Evolutionary conservation across 2,888 invertebrate genomes (phyloP), one percentile per base, ranked within the genome.

Genomic region (Poecilobothrus nobilitatus): DNA sequence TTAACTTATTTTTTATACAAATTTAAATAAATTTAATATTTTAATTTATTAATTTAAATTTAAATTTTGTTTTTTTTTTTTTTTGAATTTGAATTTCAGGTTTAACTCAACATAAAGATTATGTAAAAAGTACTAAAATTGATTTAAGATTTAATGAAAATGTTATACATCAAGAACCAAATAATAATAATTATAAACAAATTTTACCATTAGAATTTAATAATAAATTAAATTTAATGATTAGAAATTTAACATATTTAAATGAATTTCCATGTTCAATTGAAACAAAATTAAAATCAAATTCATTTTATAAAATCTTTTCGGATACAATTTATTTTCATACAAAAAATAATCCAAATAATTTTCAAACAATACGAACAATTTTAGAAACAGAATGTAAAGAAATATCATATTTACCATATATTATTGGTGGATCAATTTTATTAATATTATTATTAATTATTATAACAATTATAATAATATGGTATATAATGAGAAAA

Each of bases 361-460:
- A 66, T 65, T 71, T 67, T 34, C 12, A 74, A 73, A 74, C 75
- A 18, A 73, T 81, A 72, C 76, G 76, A 22, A 75, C 77, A 72
- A 74, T 80, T 18, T 76, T 80, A 34, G 74, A 71, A 37, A 72
- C 73, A 7, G 76, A 78, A 69, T 82, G 82, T 70, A 74, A 75
- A 22, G 71, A 72, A 37, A 70, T 70, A 65, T 79, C 78, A 34
- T 77, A 78, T 73, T 74, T 84, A 65, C 74, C 84, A 20, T 79
- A 79, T 27, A 83, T 86, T 72, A 76, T 86, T 65, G 72, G 84
- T 53, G 78, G 85, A 8, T 80, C 77, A n/a, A 69, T 86, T 33
- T 75, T 84, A 44, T 73, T 86, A 65, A 75, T 83, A 41, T 77
- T 86, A n/a, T 77, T 86, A 6, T 67, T 82, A 27, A 77, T 86